Evolutionary conservation across 2,888 invertebrate genomes (phyloP), one percentile per base, ranked within the genome.

Genomic region (Oxycera nigricornis): DNA sequence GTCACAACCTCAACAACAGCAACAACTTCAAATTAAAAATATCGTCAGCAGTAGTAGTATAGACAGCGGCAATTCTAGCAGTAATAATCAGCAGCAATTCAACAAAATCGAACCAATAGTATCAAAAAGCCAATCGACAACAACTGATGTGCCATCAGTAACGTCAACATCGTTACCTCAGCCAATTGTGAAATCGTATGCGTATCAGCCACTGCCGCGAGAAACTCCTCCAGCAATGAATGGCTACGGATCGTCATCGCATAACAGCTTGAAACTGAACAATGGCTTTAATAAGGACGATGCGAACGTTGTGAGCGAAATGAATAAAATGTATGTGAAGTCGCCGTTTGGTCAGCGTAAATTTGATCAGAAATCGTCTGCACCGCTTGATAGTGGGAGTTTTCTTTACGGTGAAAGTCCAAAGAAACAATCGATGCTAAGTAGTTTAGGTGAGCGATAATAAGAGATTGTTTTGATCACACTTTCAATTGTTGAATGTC

Each of bases 341-440:
- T 84, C 85, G n/a, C 85, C 85, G 28, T 85, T 85, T 75, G 80
- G 82, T 80, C 84, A 83, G 75, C 82, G 82, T 22, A 85, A 84
- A 80, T 77, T 59, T 65, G 76, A 75, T 74, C 59, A 59, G 14
- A 75, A 72, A 55, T 35, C 81, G 55, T 81, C 73, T 14, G 31
- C 41, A 24, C 59, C 30, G 24, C n/a, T n/a, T n/a, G 73, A 68
- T 73, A 75, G 59, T 72, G 41, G 72, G 7, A 62, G 30, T 73
- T 17, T 57, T 72, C 75, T 74, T 73, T 75, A 75, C 75, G 78
- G 81, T 57, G 83, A 83, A 77, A 83, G 82, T 76, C 83, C 84
- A 75, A 83, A 83, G 78, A 85, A 83, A 78, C 85, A 85, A 74
- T 84, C 83, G 22, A 81, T 85, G 77, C 81, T 85, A 46, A 83